A percentile compares a stretch with the other conserved stretches of the same genome.
These are phyloP conservation scores for Hippoglossus hippoglossus DNA, from an alignment of 2,797 vertebrate species.

Conservation along the genomic window DNA sequence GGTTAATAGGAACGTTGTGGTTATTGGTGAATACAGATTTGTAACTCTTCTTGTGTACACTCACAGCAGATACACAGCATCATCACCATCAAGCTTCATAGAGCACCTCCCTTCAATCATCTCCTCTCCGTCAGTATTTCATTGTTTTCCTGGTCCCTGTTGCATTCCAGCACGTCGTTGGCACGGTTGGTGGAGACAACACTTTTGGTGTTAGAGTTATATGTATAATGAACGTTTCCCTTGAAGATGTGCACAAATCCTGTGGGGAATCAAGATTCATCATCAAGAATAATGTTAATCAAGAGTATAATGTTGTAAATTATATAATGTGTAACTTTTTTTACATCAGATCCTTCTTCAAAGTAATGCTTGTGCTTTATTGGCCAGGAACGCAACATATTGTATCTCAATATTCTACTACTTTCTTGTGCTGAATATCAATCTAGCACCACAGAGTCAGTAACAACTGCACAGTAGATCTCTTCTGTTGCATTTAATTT, in stretches of 20 bases:
- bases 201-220: slow-evolving; percentile 42
- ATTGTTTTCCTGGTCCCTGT: neutral
- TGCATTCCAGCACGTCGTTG: slow-evolving; percentile 69
- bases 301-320: neutral
- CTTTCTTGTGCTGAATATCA: neutral
- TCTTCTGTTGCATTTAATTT: too few species aligned
- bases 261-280: slow-evolving; percentile 35
- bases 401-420: neutral
- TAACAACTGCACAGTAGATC: neutral
- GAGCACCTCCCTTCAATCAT: neutral
- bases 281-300: too few species aligned
- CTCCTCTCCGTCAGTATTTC: slow-evolving; percentile 10
- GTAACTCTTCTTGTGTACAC: slow-evolving; percentile 2
- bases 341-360: neutral
- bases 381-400: neutral
- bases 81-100: neutral
- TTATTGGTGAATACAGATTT: slow-evolving; percentile 9
- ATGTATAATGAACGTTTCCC: slow-evolving; percentile 62
- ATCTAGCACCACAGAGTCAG: neutral
- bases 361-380: neutral
- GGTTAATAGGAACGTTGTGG: neutral
- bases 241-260: slow-evolving; percentile 71
- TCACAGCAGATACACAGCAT: neutral
- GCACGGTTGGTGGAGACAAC: slow-evolving; percentile 36
- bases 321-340: neutral